Base-by-base conservation (phyloP, 2,113 vertebrate species). In the Pachyramphus minor region DNA sequence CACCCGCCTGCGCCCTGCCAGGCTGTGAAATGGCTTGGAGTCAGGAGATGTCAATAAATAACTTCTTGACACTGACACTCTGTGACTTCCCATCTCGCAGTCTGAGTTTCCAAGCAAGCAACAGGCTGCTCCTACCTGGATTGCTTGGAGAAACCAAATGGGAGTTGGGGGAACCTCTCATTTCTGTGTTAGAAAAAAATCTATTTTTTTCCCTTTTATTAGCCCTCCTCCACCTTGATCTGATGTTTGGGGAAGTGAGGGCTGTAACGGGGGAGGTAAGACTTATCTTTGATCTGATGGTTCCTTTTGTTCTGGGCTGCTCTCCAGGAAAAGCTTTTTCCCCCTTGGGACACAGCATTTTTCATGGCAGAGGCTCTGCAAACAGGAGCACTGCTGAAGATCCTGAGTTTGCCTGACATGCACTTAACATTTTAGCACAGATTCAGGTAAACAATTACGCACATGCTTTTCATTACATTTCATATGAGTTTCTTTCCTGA, bases 381-480 rank as follows among this genome's bases (percentile, higher is more conserved):
- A 50, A 37, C 2, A 2, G 78, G 77, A 87, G 44, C 2, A 2
- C 53, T 37, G 25, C 5, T 11, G 60, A 84, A 82, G 84, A 93
- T 64, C 59, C 73, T 47, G 87, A 84, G 49, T 80, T 71, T 5
- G 27, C 89, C 94, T 95, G 83, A 87, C 2, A 1, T 5, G 62
- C 0, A 0, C 60, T 76, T 82, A 89, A 53, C 77, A 62, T 95
- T 95, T 92, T 87, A 64, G 50, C 69, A 56, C 69, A 66, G 86
- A 91, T 79, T 93, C 84, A 97, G 96, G 94, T 95, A 93, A 95
- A 95, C 77, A 60, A n/a, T 91, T 75, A 50, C 64, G 80, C 77
- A 76, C 84, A 39, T 79, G 81, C 84, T 84, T 81, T 91, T 94
- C 56, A 22, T 91, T 89, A 84, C 69, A 84, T 82, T 94, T 52